Conservation (phyloP, 2,113 vertebrate species). For the Ptychochromis oligacanthus region DNA sequence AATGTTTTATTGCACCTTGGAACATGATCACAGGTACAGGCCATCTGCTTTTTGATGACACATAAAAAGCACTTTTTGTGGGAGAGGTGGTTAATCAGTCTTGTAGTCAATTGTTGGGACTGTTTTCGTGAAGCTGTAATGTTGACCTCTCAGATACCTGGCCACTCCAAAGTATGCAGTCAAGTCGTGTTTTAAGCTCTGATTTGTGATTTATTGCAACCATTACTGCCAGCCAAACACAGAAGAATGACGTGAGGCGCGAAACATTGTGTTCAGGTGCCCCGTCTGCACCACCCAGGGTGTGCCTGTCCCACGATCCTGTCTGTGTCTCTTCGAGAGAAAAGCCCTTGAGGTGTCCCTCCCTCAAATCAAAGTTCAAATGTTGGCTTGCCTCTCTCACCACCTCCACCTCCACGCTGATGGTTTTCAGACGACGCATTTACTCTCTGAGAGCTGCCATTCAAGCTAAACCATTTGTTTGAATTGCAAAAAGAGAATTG, state of each 20-base stretch:
- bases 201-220: neutral
- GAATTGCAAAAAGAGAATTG: slow-evolving; percentile 17
- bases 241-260: neutral
- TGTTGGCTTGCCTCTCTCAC: slow-evolving; percentile 16
- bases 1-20: neutral
- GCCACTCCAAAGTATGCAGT: neutral
- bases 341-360: slow-evolving; percentile 30
- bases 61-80: neutral
- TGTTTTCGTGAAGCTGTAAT: neutral
- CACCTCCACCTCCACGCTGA: slow-evolving; percentile 32
- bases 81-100: neutral
- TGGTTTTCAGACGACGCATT: slow-evolving; percentile 48
- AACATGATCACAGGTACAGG: neutral
- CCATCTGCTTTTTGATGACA: neutral
- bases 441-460: slow-evolving; percentile 20
- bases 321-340: neutral
- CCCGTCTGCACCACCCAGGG: slow-evolving; percentile 6
- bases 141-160: neutral
- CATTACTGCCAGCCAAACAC: neutral
- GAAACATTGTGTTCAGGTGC: slow-evolving; percentile 35
- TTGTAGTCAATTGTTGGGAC: neutral
- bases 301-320: slow-evolving; percentile 3
- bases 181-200: neutral
- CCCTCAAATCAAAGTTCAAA: slow-evolving; percentile 32
- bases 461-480: slow-evolving; percentile 29